A percentile compares a stretch with the other conserved stretches of the same genome.
Conservation (phyloP, 2,113 vertebrate species). For the Phyllopteryx taeniolatus region DNA sequence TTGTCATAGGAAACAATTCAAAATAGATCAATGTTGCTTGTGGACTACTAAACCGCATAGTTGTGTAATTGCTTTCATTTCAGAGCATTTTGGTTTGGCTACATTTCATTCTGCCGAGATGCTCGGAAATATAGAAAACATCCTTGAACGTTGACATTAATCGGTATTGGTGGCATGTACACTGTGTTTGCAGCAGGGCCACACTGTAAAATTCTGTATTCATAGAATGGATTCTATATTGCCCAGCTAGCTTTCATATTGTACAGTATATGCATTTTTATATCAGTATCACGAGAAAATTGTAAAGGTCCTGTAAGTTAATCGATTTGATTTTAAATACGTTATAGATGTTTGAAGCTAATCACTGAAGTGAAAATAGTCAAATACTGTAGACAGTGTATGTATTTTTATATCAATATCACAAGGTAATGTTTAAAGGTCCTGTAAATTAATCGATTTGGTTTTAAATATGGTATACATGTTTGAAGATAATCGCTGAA, state of each 20-base stretch:
- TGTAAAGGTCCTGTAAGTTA: background rate
- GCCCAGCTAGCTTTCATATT: background rate
- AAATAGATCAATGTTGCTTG: slow-evolving; percentile 13
- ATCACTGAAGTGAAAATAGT: too few species aligned
- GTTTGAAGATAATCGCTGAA: too few species aligned
- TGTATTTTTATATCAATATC: background rate
- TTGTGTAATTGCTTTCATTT: slow-evolving; percentile 22
- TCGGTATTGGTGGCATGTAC: slow-evolving; percentile 27
- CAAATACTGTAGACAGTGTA: too few species aligned
- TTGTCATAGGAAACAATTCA: slow-evolving; percentile 12
- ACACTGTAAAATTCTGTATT: background rate
- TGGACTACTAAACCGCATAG: background rate
- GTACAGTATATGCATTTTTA: background rate
- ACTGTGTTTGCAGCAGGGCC: slow-evolving; percentile 13
- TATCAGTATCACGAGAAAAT: background rate
- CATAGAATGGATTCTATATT: background rate
- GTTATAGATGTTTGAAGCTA: too few species aligned
- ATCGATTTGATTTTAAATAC: background rate
- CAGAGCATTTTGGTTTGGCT: background rate
- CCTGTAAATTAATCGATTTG: background rate
- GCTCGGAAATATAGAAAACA: slow-evolving; percentile 21
- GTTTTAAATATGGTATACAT: too few species aligned
- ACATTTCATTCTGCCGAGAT: slow-evolving; percentile 5
- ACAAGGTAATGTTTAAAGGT: background rate
- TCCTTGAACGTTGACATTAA: slow-evolving; percentile 28